phyloP scores from a whole-genome alignment of 2,797 vertebrate species.

The Fratercula arctica region DNA sequence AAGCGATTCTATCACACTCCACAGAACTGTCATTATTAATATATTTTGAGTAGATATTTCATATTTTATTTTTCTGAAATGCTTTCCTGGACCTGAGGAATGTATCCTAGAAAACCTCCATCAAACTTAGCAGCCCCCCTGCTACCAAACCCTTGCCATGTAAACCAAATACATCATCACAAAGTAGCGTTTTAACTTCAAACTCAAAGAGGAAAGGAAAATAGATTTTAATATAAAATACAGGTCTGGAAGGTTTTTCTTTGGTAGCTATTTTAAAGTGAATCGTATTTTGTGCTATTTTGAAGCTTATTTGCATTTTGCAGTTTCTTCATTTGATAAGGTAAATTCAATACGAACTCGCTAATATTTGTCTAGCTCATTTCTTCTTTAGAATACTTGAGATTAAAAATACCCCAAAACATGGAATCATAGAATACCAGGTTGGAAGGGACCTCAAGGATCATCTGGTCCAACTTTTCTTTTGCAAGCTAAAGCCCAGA shows the following conservation, averaged over 20 bases:
- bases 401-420: no score
- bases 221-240: no score
- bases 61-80: neutral
- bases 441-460: no score
- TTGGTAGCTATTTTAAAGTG: neutral
- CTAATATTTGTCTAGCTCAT: neutral
- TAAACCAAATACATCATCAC: neutral
- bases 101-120: neutral
- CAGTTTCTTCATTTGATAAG: neutral
- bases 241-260: neutral
- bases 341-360: neutral
- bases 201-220: neutral
- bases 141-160: neutral
- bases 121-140: neutral
- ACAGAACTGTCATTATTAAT: neutral
- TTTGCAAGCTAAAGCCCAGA: no score
- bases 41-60: neutral
- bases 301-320: neutral
- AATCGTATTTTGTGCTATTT: neutral
- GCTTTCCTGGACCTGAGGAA: neutral
- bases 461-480: no score
- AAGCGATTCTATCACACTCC: neutral
- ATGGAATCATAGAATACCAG: no score
- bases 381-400: neutral
- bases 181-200: neutral